Evolutionary conservation across 30 jellyfish, hydroid and myxozoan genomes (phyloP), one percentile per base, ranked within the genome.

Genomic region (Phacellophora camtschatica): DNA sequence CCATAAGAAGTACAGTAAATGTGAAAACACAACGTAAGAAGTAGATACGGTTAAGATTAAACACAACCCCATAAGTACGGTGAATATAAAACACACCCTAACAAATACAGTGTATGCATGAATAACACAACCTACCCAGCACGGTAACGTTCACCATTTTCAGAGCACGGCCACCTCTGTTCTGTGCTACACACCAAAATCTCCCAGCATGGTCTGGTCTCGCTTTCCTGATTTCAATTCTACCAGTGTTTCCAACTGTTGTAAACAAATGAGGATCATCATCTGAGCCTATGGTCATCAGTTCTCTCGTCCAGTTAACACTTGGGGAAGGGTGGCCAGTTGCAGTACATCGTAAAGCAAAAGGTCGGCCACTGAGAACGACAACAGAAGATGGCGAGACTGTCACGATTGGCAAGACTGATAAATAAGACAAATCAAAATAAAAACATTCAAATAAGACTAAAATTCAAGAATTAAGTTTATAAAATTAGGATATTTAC

Each of bases 71-170:
- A n/a, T n/a, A n/a, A n/a, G n/a, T n/a, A n/a, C n/a, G n/a, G n/a
- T n/a, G n/a, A n/a, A n/a, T n/a, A n/a, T n/a, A n/a, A n/a, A n/a
- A n/a, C n/a, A n/a, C n/a, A n/a, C n/a, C n/a, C n/a, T n/a, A n/a
- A n/a, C n/a, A n/a, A n/a, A n/a, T n/a, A n/a, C n/a, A n/a, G n/a
- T n/a, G n/a, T n/a, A n/a, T n/a, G n/a, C n/a, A n/a, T n/a, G n/a
- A n/a, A n/a, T n/a, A n/a, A n/a, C n/a, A n/a, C n/a, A n/a, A 74
- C 91, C 25, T 66, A 89, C 97, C 97, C 8, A 89, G 82, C 41
- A 89, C 95, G 2, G 95, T 74, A 12, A 89, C 90, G 53, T 89
- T 70, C 22, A 66, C 95, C 0, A 15, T 23, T 16, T 82, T 54
- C 11, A 30, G 13, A 24, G 74, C 96, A 55, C 34, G 62, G 18